Percentiles rank a stretch among this genome's conserved stretches.
phyloP scores from a whole-genome alignment of 2,113 vertebrate species.

The Dendropsophus ebraccatus region DNA sequence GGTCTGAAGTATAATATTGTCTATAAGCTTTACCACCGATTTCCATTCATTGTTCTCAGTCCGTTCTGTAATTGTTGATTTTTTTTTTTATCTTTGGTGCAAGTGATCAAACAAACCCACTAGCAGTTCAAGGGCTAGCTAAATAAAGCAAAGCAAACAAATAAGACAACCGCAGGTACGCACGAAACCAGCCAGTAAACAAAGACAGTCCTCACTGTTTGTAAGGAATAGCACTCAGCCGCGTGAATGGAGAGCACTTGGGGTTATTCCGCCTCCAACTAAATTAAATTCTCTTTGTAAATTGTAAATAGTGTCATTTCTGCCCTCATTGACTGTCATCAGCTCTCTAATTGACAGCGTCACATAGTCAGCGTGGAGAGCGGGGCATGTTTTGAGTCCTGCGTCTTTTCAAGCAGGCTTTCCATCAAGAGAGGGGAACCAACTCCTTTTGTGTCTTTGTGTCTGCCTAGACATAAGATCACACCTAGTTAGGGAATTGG shows the following conservation, averaged over 20 bases:
- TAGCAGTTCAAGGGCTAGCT: constrained; percentile 2
- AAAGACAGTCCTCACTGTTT: not conserved
- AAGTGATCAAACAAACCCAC: not conserved
- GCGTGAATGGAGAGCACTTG: constrained; percentile 8
- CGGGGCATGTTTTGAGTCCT: constrained; percentile 31
- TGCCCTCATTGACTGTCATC: constrained; percentile 41
- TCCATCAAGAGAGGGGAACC: constrained; percentile 30
- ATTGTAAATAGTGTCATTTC: constrained; percentile 53
- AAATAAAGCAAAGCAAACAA: constrained; percentile 34
- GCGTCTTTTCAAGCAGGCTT: constrained; percentile 47
- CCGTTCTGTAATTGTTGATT: not conserved
- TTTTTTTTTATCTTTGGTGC: not conserved
- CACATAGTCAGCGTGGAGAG: constrained; percentile 26
- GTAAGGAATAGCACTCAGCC: constrained; percentile 2
- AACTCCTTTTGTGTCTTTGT: constrained; percentile 48
- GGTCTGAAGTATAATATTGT: not conserved
- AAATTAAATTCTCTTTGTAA: constrained; percentile 58
- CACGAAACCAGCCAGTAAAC: constrained; percentile 20
- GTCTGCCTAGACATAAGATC: constrained; percentile 28
- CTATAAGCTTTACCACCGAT: not conserved
- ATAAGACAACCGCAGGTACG: not conserved
- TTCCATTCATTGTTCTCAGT: not conserved
- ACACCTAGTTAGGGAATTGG: constrained; percentile 28
- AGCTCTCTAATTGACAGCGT: constrained; percentile 51
- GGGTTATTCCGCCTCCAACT: constrained; percentile 49